Conservation (phyloP, 1,140 invertebrate genomes). For the Zaprionus inermis region DNA sequence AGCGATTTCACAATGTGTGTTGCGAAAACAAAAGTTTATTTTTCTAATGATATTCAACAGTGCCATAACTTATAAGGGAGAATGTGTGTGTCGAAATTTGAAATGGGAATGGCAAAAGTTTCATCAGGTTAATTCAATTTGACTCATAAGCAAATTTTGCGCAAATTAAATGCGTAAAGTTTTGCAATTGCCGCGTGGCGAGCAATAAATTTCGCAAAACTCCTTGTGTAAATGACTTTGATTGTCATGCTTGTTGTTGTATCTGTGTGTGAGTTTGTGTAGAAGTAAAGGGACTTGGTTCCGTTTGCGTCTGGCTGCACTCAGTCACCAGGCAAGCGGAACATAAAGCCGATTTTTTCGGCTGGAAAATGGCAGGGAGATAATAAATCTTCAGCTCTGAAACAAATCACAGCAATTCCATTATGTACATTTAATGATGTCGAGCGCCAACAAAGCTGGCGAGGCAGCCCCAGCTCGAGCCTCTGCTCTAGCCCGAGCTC, state of each 20-base stretch:
- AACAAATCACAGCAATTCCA: constrained; percentile 81
- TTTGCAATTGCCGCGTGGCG: constrained; percentile 67
- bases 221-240: constrained; percentile 76
- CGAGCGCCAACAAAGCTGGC: constrained; percentile 37
- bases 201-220: constrained; percentile 70
- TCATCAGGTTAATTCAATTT: constrained; percentile 78
- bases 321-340: constrained; percentile 74
- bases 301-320: constrained; percentile 67
- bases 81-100: not conserved
- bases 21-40: not conserved
- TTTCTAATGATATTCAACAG: constrained; percentile 8
- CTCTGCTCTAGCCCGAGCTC: constrained; percentile 45
- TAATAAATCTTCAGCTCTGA: constrained; percentile 72
- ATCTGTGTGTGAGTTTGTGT: constrained; percentile 10
- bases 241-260: constrained; percentile 56
- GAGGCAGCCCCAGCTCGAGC: constrained; percentile 44
- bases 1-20: constrained; percentile 15
- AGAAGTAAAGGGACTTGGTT: not conserved
- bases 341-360: constrained; percentile 78
- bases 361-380: constrained; percentile 69
- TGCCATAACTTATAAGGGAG: not conserved
- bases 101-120: constrained; percentile 20
- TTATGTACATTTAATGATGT: constrained; percentile 80
- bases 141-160: constrained; percentile 75
- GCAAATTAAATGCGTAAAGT: constrained; percentile 79